These are phyloP conservation scores for Drosophila subobscura DNA, from an alignment of 1,140 invertebrate species.

Conservation along the genomic window DNA sequence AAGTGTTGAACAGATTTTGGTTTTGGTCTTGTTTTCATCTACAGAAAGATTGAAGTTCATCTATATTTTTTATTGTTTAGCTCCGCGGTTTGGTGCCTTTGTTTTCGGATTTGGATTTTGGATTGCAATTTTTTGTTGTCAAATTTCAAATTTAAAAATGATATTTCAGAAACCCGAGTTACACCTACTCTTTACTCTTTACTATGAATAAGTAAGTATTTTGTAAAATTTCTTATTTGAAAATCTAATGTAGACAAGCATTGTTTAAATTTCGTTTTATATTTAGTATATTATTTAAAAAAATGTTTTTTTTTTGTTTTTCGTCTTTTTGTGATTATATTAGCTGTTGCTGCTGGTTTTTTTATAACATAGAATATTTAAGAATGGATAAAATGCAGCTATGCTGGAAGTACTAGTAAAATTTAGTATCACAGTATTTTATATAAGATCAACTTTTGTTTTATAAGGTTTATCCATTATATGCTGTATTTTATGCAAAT, in stretches of 20 bases:
- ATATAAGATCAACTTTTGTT: conserved; percentile 82
- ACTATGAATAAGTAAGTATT: conserved; percentile 7
- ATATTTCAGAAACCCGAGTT: conserved; percentile 23
- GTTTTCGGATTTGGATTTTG: not conserved
- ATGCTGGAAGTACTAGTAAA: conserved; percentile 84
- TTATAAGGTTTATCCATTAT: conserved; percentile 46
- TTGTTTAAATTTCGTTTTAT: conserved; percentile 9
- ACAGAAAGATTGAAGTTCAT: conserved; percentile 9
- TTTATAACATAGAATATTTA: conserved; percentile 81
- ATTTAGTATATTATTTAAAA: conserved; percentile 18
- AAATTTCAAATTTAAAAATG: conserved; percentile 15
- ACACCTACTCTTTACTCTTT: conserved; percentile 4
- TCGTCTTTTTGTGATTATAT: conserved; percentile 41
- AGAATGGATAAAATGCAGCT: conserved; percentile 84
- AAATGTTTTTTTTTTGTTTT: conserved; percentile 27
- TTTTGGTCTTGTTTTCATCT: not conserved
- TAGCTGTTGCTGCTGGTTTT: conserved; percentile 49
- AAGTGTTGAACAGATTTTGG: conserved; percentile 6
- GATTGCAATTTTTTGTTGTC: not conserved
- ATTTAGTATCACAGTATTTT: conserved; percentile 84
- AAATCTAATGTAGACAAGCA: conserved; percentile 43
- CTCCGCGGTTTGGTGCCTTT: conserved; percentile 10
- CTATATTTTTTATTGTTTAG: not conserved
- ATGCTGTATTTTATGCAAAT: conserved; percentile 44
- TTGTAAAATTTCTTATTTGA: conserved; percentile 47